Evolutionary conservation across 1,140 invertebrate genomes (phyloP).

Genomic region (Cryptotermes secundus): DNA sequence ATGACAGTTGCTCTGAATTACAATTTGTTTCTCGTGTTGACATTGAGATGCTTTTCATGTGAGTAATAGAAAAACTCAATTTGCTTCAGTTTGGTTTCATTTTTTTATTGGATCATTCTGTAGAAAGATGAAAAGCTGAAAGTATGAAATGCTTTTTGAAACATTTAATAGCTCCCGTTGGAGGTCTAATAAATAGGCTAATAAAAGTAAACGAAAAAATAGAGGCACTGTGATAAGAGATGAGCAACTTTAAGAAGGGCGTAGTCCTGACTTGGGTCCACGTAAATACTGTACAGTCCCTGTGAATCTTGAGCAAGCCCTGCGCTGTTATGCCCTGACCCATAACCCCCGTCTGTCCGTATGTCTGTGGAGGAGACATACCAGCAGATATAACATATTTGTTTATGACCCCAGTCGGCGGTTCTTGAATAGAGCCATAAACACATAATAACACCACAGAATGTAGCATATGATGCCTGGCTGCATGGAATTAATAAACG

Average conservation of each 20-base stretch:
- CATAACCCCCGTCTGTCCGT: not conserved
- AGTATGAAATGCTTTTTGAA: not conserved
- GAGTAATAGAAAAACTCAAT: too few species aligned
- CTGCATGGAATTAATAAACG: slow-evolving; percentile 16
- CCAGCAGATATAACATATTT: slow-evolving; percentile 17
- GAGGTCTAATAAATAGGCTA: not conserved
- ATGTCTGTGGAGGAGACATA: not conserved
- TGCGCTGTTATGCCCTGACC: not conserved
- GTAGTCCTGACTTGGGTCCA: not conserved
- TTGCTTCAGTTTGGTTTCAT: too few species aligned
- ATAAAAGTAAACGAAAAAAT: not conserved
- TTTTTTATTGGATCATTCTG: not conserved
- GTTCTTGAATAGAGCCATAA: slow-evolving; percentile 19
- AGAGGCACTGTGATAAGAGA: not conserved
- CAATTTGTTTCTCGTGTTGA: too few species aligned
- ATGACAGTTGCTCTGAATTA: too few species aligned
- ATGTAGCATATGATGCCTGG: not conserved
- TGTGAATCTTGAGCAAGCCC: not conserved
- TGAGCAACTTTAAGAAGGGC: not conserved
- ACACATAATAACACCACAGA: slow-evolving; percentile 16
- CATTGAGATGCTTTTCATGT: too few species aligned
- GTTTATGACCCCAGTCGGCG: not conserved
- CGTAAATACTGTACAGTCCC: too few species aligned
- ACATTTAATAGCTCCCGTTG: not conserved
- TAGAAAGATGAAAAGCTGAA: not conserved